phyloP scores from a whole-genome alignment of 1,140 invertebrate species.

The Atta texana region DNA sequence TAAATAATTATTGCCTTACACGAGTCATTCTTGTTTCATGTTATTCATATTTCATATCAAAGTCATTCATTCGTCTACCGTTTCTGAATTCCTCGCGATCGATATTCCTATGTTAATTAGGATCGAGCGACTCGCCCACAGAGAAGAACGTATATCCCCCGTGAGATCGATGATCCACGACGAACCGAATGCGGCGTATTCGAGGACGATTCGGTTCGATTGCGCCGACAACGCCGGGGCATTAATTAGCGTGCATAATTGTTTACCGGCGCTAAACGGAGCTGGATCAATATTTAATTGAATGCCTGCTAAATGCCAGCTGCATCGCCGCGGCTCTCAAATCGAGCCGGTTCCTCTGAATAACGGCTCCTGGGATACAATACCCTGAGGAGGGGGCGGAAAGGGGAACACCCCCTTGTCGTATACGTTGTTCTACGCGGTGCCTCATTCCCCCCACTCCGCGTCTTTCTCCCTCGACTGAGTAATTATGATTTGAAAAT shows the following conservation, averaged over 20 bases:
- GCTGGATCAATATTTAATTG: constrained; percentile 86
- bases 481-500: constrained; percentile 35
- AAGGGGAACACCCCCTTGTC: constrained; percentile 56
- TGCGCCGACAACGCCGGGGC: constrained; percentile 82
- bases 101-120: constrained; percentile 66
- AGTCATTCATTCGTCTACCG: neutral
- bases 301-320: constrained; percentile 85
- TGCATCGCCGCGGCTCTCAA: constrained; percentile 82
- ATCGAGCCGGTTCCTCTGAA: constrained; percentile 81
- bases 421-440: constrained; percentile 66
- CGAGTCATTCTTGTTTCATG: constrained; percentile 16
- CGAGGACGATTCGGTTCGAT: constrained; percentile 82
- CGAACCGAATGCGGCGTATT: constrained; percentile 64
- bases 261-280: constrained; percentile 84
- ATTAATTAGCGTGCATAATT: constrained; percentile 86
- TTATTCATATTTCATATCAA: constrained; percentile 42
- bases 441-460: neutral
- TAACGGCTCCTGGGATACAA: constrained; percentile 75
- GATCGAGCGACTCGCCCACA: constrained; percentile 57
- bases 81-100: constrained; percentile 14
- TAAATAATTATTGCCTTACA: constrained; percentile 2
- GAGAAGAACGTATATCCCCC: constrained; percentile 34
- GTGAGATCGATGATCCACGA: constrained; percentile 72
- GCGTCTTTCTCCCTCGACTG: constrained; percentile 47
- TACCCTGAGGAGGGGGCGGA: constrained; percentile 47